phyloP scores from a whole-genome alignment of 2,113 vertebrate genomes.

The Myiozetetes cayanensis region DNA sequence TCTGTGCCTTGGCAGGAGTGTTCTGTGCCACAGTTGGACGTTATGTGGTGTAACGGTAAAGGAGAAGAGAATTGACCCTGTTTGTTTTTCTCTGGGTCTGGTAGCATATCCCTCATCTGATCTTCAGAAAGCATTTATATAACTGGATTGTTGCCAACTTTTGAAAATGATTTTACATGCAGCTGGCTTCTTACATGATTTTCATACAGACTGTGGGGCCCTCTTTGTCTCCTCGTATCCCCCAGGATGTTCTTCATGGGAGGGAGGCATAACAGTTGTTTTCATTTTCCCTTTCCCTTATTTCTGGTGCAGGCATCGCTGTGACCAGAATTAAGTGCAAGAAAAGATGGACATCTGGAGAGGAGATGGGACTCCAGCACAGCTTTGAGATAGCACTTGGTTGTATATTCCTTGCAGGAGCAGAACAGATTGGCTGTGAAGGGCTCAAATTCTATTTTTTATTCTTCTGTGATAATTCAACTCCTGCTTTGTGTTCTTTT shows the following conservation, averaged over 20 bases:
- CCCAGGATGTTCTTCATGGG: slow-evolving; percentile 52
- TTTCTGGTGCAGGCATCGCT: background rate
- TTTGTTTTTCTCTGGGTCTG: slow-evolving; percentile 6
- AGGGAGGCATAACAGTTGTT: slow-evolving; percentile 35
- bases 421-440: background rate
- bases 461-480: background rate
- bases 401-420: background rate
- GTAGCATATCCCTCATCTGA: slow-evolving; percentile 1
- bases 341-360: slow-evolving; percentile 55
- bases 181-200: slow-evolving; percentile 23
- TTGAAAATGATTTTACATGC: background rate
- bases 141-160: slow-evolving; percentile 35
- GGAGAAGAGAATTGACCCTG: background rate
- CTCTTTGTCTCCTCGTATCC: background rate
- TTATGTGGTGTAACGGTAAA: background rate
- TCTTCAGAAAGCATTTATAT: slow-evolving; percentile 15
- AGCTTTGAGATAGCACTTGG: background rate
- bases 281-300: slow-evolving; percentile 30
- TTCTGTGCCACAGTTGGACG: background rate
- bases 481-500: background rate
- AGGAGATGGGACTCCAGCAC: background rate
- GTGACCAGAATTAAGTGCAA: slow-evolving; percentile 51
- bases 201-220: slow-evolving; percentile 4
- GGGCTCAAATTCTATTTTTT: background rate
- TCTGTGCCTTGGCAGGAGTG: background rate